A percentile compares a stretch with the other conserved stretches of the same genome.
phyloP scores from a whole-genome alignment of 2,113 vertebrate species.

The Lophius piscatorius region DNA sequence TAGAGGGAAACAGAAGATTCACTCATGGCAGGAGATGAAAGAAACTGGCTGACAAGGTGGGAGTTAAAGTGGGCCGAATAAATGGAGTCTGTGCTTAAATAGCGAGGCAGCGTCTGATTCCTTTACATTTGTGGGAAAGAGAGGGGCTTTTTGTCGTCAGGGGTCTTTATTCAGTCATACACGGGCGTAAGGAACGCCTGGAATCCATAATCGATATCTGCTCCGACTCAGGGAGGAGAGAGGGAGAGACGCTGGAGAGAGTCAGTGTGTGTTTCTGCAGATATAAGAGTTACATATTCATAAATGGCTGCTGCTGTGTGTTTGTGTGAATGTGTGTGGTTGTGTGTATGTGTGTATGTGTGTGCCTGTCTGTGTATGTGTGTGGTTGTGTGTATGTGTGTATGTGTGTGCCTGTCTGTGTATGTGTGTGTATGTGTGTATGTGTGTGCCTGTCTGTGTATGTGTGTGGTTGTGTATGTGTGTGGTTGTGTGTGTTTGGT shows the following conservation, averaged over 20 bases:
- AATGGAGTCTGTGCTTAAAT: conserved; percentile 63
- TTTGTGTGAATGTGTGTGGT: no score
- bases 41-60: conserved; percentile 59
- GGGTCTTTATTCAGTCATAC: conserved; percentile 25
- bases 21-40: conserved; percentile 60
- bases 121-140: conserved; percentile 20
- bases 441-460: no score
- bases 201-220: conserved; percentile 45
- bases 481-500: no score
- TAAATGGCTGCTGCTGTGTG: not conserved
- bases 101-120: conserved; percentile 44
- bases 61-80: conserved; percentile 63
- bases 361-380: no score
- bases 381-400: no score
- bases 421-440: no score
- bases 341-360: no score
- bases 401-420: no score
- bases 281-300: conserved; percentile 15
- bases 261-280: conserved; percentile 12
- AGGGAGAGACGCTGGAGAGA: conserved; percentile 5
- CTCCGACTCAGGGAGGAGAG: conserved; percentile 23
- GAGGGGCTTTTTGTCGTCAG: conserved; percentile 20
- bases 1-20: conserved; percentile 39
- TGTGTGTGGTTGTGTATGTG: no score
- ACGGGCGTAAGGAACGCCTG: conserved; percentile 30